These are phyloP conservation scores for Schizaphis graminum DNA, from an alignment of 2,888 invertebrate species.

Conservation along the genomic window DNA sequence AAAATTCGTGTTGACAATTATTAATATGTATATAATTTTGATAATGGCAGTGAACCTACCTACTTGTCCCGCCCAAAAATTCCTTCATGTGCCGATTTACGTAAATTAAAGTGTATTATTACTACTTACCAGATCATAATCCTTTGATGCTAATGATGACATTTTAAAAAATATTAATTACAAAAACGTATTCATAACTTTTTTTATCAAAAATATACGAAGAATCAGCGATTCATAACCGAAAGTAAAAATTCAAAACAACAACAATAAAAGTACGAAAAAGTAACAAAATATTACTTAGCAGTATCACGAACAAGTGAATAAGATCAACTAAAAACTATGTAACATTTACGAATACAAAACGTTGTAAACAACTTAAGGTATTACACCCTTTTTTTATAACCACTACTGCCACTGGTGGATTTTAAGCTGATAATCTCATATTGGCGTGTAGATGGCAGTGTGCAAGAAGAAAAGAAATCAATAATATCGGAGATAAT, in stretches of 20 bases:
- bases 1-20: not conserved
- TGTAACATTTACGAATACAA: not conserved
- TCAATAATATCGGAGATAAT: not conserved
- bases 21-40: not conserved
- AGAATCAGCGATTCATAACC: not conserved
- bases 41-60: not conserved
- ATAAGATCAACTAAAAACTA: not conserved
- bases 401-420: constrained; percentile 33
- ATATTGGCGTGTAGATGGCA: constrained; percentile 20
- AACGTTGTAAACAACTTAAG: constrained; percentile 31
- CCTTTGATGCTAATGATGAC: constrained; percentile 44
- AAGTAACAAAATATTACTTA: not conserved
- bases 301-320: not conserved
- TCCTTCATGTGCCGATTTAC: not conserved
- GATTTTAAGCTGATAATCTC: not conserved
- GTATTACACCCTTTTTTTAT: constrained; percentile 49
- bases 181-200: constrained; percentile 17
- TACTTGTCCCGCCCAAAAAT: constrained; percentile 53
- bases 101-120: not conserved
- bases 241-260: constrained; percentile 23
- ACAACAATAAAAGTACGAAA: not conserved
- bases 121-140: constrained; percentile 60
- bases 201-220: not conserved
- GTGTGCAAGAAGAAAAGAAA: not conserved
- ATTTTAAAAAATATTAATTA: constrained; percentile 29